Evolutionary conservation across 2,113 vertebrate species (phyloP).

Genomic region (Lanius ludovicianus): DNA sequence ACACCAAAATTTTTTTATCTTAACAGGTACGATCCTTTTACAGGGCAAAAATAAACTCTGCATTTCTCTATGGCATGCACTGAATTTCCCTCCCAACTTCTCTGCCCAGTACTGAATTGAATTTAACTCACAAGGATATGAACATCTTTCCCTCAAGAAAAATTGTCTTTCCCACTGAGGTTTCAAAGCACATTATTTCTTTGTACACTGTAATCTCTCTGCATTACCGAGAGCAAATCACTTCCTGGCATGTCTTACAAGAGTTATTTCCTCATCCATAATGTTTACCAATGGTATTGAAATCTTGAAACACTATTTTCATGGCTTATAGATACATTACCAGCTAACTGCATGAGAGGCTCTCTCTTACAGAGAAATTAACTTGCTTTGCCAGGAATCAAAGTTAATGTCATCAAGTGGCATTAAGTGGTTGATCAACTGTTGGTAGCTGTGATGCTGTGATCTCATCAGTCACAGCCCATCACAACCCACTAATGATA

Average conservation of each 20-base stretch:
- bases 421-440: not conserved
- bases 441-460: not conserved
- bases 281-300: constrained; percentile 43
- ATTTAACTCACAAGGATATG: not conserved
- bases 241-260: constrained; percentile 41
- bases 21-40: not conserved
- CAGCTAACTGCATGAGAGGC: constrained; percentile 7
- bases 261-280: constrained; percentile 54
- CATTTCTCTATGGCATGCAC: not conserved
- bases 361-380: constrained; percentile 16
- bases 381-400: not conserved
- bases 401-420: not conserved
- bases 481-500: not conserved
- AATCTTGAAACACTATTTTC: constrained; percentile 58
- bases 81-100: not conserved
- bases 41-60: not conserved
- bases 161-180: not conserved
- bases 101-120: not conserved
- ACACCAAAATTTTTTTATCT: not conserved
- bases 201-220: constrained; percentile 21
- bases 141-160: not conserved
- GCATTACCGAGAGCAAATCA: constrained; percentile 56
- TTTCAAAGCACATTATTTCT: constrained; percentile 38
- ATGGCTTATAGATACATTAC: constrained; percentile 25
- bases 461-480: not conserved